These are phyloP conservation scores for Dolichotis patagonum DNA, from an alignment of 2,113 vertebrate species.

Conservation along the genomic window DNA sequence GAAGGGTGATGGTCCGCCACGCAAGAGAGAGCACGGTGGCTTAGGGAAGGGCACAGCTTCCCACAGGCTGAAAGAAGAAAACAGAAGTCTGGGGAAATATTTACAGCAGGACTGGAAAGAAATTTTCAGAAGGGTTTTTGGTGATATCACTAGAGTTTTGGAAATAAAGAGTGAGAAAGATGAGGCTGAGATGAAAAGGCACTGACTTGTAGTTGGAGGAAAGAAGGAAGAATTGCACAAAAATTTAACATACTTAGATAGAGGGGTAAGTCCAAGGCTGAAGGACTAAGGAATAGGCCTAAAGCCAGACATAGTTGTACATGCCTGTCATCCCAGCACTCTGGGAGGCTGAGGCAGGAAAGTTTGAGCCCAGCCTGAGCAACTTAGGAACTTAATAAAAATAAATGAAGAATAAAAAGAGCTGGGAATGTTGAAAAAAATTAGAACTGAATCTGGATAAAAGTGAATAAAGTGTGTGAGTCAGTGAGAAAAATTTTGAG, in stretches of 20 bases:
- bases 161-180: neutral
- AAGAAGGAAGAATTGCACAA: neutral
- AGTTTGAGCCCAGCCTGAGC: neutral
- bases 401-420: neutral
- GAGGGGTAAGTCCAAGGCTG: fast-evolving
- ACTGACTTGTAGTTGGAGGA: neutral
- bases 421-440: neutral
- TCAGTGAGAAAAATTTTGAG: neutral
- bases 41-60: neutral
- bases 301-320: too few species aligned
- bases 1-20: neutral
- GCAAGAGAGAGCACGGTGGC: neutral
- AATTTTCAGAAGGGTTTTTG: neutral
- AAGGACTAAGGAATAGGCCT: neutral
- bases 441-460: neutral
- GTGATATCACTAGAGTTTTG: neutral
- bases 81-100: neutral
- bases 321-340: neutral
- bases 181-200: neutral
- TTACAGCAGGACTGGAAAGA: neutral
- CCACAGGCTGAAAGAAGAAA: neutral
- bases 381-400: neutral
- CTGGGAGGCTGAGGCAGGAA: neutral
- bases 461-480: neutral
- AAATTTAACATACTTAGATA: neutral